A percentile compares a stretch with the other conserved stretches of the same genome.
Evolutionary conservation across 2,113 vertebrate genomes (phyloP).

Genomic region (Syngnathus scovelli): DNA sequence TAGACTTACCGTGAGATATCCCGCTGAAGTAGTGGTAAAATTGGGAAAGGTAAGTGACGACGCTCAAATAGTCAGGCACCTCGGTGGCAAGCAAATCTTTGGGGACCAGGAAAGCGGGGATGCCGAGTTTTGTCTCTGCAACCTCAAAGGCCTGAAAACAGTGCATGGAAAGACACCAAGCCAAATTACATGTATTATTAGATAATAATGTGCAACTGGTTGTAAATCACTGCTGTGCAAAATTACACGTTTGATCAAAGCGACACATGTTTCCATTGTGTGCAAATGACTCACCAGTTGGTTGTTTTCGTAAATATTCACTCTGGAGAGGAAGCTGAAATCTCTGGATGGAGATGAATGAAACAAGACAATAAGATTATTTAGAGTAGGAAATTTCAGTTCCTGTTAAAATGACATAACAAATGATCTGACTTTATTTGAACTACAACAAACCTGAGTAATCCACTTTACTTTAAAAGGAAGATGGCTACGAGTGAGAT

Average conservation of each 20-base stretch:
- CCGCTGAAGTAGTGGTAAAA: slow-evolving; percentile 80
- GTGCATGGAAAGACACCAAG: not conserved
- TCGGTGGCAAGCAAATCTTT: slow-evolving; percentile 79
- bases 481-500: slow-evolving; percentile 26
- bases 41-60: slow-evolving; percentile 84
- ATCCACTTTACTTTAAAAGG: slow-evolving; percentile 26
- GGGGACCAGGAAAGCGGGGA: slow-evolving; percentile 81
- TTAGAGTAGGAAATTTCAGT: not conserved
- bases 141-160: slow-evolving; percentile 78
- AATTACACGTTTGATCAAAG: not conserved
- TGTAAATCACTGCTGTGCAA: not conserved
- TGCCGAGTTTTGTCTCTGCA: slow-evolving; percentile 82
- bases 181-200: too few relatives aligned
- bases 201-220: too few relatives aligned
- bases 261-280: not conserved
- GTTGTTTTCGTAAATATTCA: slow-evolving; percentile 83
- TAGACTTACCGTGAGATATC: slow-evolving; percentile 47
- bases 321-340: slow-evolving; percentile 83
- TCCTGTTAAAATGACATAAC: not conserved
- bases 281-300: slow-evolving; percentile 76
- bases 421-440: not conserved
- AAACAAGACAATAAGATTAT: slow-evolving; percentile 1
- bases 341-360: slow-evolving; percentile 70
- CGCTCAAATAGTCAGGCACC: slow-evolving; percentile 78
- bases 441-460: not conserved